These are phyloP conservation scores for Aphodius granarius DNA, from an alignment of 2,888 invertebrate species.

Conservation along the genomic window DNA sequence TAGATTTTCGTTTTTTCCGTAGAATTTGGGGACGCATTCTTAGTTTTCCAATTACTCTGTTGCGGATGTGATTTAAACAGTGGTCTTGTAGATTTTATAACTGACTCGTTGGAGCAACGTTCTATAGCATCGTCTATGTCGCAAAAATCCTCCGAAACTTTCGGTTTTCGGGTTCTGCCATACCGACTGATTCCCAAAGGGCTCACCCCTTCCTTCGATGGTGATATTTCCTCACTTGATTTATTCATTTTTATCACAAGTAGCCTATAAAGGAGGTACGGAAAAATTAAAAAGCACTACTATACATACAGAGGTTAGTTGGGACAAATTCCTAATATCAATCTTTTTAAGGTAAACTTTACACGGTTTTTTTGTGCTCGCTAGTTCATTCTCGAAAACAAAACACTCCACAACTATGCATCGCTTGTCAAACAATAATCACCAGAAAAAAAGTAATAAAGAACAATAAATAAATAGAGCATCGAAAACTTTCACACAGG, in stretches of 20 bases:
- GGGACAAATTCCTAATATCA: not conserved
- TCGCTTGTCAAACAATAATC: not conserved
- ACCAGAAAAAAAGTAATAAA: not conserved
- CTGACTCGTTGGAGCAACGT: not conserved
- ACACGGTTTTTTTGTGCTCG: too few relatives aligned
- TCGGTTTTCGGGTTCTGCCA: constrained; percentile 61
- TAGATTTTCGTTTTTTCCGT: not conserved
- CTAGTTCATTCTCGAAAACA: not conserved
- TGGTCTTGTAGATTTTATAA: not conserved
- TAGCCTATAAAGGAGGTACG: not conserved
- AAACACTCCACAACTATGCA: not conserved
- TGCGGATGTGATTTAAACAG: not conserved
- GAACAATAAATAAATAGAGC: not conserved
- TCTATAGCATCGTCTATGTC: constrained; percentile 51
- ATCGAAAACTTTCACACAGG: not conserved
- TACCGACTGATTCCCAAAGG: constrained; percentile 56
- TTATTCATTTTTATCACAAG: not conserved
- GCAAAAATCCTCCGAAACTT: constrained; percentile 54
- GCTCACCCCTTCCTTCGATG: constrained; percentile 11
- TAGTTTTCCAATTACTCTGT: not conserved
- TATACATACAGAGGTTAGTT: not conserved
- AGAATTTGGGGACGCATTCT: not conserved
- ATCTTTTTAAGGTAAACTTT: too few relatives aligned
- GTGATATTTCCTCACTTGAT: not conserved
- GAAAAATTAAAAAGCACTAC: too few relatives aligned